Base-by-base conservation (phyloP, 2,888 invertebrate species). In the Ennomos fuscantarius region DNA sequence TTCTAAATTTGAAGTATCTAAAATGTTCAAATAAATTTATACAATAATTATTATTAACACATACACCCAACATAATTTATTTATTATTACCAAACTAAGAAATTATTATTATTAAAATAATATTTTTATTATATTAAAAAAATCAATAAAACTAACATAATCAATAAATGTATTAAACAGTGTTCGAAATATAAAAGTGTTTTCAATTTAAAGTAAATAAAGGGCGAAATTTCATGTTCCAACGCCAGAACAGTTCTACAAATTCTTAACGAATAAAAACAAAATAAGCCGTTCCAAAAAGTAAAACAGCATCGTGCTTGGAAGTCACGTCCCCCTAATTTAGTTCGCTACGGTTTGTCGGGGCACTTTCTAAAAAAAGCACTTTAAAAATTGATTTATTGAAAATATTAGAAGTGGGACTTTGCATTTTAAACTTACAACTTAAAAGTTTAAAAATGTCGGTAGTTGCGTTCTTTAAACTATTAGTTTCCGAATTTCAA, bases 281-380 rank as follows among this genome's bases (percentile, higher is more conserved):
- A 68, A 69, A 69, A 67, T 59, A 47, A 62, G 54, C 62, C 49
- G 12, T 33, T 24, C 45, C 44, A 49, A 50, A 58, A 49, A 49
- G 60, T 66, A 67, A 70, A 73, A 74, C 65, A 62, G 64, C 74
- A 69, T 82, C 84, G 83, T 84, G 84, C 63, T 63, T 59, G 48
- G 51, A 50, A 79, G 81, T 85, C 85, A 85, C 85, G 85, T 84
- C 69, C 54, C 56, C 63, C 66, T 81, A 81, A 84, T 80, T 81
- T 70, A 66, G 74, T 82, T 79, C 69, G 79, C 72, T 70, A 76
- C 84, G 79, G 81, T 74, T 74, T 71, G 70, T 58, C 67, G 68
- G 66, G 62, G 57, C 68, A 74, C 79, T 82, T 82, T 82, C 81
- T 78, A 80, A 65, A 67, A 65, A 65, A 63, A 56, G 49, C 52